Percentiles rank a stretch among this genome's conserved stretches.
phyloP scores from a whole-genome alignment of 2,797 vertebrate species.

The Oophaga sylvatica region DNA sequence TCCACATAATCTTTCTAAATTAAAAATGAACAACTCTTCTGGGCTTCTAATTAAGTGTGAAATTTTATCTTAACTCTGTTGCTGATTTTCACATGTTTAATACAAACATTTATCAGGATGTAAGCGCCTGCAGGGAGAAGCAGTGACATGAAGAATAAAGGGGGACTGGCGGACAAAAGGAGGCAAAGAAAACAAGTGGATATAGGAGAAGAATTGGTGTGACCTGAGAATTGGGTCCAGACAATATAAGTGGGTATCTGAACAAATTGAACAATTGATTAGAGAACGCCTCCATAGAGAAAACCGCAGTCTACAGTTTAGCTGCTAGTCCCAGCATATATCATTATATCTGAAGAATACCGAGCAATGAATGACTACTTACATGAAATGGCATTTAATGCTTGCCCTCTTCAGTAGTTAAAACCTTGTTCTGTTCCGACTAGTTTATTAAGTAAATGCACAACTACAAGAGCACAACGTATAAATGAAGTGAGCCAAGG shows the following conservation, averaged over 20 bases:
- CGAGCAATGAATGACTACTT: background rate
- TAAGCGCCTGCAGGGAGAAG: constrained; percentile 54
- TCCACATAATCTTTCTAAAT: constrained; percentile 62
- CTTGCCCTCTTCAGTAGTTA: background rate
- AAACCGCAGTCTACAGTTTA: background rate
- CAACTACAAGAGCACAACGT: no score
- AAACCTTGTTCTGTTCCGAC: no score
- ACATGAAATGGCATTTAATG: background rate
- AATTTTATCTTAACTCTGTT: constrained; percentile 59
- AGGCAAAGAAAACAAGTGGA: constrained; percentile 23
- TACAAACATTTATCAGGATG: constrained; percentile 63
- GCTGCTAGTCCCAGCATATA: background rate
- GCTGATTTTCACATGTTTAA: constrained; percentile 60
- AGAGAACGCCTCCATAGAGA: background rate
- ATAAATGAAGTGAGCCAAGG: no score
- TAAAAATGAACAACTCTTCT: constrained; percentile 63
- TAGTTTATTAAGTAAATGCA: no score
- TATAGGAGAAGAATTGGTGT: background rate
- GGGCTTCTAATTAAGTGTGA: constrained; percentile 62
- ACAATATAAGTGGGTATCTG: background rate
- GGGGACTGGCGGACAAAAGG: constrained; percentile 4
- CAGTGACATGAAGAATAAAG: constrained; percentile 34
- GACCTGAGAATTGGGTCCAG: background rate
- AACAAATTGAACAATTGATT: background rate
- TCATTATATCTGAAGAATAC: background rate